A percentile compares a stretch with the other conserved stretches of the same genome.
Evolutionary conservation across 2,797 vertebrate species (phyloP).

Genomic region (Xiphophorus birchmanni): DNA sequence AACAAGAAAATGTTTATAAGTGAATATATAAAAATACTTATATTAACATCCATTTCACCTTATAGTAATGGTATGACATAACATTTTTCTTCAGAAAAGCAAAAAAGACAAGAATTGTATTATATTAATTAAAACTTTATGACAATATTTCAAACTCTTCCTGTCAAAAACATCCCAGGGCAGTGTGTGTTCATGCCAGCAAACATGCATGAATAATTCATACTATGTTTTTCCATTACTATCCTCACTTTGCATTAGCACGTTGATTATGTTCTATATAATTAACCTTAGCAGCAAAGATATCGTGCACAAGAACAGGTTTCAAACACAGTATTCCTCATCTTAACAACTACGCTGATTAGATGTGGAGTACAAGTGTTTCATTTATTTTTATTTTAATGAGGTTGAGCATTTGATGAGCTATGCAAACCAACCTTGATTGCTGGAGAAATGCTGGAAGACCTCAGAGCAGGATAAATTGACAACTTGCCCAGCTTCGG

Average conservation of each 20-base stretch:
- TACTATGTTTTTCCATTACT: conserved; percentile 29
- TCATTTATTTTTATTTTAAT: not conserved
- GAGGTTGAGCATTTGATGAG: not conserved
- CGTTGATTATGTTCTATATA: conserved; percentile 38
- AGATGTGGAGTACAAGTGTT: not conserved
- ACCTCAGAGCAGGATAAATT: conserved; percentile 84
- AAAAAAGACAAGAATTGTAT: conserved; percentile 12
- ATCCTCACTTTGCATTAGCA: conserved; percentile 27
- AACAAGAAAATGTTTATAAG: not conserved
- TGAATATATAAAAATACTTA: not conserved
- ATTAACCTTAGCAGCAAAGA: conserved; percentile 16
- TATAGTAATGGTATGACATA: conserved; percentile 10
- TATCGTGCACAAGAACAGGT: not conserved
- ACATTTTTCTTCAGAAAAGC: conserved; percentile 10
- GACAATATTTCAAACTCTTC: conserved; percentile 35
- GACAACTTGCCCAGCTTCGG: conserved; percentile 82
- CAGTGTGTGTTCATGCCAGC: conserved; percentile 35
- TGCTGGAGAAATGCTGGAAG: conserved; percentile 86
- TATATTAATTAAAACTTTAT: conserved; percentile 21
- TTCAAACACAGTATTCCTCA: not conserved
- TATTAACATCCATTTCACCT: not conserved
- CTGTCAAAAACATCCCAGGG: conserved; percentile 41
- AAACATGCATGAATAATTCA: conserved; percentile 64
- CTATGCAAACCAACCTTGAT: conserved; percentile 70
- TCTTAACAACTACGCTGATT: conserved; percentile 3